These are phyloP conservation scores for Varanus komodoensis DNA, from an alignment of 2,113 vertebrate genomes.

Conservation along the genomic window DNA sequence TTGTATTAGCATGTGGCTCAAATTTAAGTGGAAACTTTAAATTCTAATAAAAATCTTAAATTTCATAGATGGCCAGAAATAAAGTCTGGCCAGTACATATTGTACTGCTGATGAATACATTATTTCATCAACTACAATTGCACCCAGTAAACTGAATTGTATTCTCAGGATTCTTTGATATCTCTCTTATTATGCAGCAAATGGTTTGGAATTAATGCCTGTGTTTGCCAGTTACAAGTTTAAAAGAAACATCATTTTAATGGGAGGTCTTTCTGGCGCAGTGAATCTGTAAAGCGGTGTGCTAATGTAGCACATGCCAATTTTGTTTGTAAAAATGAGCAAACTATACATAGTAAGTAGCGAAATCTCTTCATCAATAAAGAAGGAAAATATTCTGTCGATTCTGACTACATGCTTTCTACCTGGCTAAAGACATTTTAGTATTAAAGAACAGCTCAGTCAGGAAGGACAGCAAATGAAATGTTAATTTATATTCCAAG, in stretches of 20 bases:
- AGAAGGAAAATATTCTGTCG: conserved; percentile 69
- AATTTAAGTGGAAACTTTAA: conserved; percentile 13
- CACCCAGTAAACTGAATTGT: conserved; percentile 76
- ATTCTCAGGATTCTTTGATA: conserved; percentile 71
- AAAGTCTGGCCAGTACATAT: conserved; percentile 21
- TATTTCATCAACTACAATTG: conserved; percentile 78
- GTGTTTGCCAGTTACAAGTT: conserved; percentile 57
- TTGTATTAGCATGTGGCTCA: conserved; percentile 27
- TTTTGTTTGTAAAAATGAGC: conserved; percentile 47
- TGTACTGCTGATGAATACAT: conserved; percentile 72
- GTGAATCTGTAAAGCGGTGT: conserved; percentile 61
- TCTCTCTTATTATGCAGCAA: conserved; percentile 62
- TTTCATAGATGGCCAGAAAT: neutral
- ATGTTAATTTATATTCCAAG: conserved; percentile 75
- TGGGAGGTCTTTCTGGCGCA: conserved; percentile 66
- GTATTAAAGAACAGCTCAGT: conserved; percentile 69
- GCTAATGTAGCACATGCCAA: conserved; percentile 48
- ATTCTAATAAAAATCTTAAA: conserved; percentile 22
- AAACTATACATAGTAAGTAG: conserved; percentile 58
- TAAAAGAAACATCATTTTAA: conserved; percentile 70
- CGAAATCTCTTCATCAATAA: conserved; percentile 73
- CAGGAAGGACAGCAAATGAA: conserved; percentile 66
- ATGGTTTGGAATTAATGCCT: conserved; percentile 70
- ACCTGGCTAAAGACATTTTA: conserved; percentile 60
- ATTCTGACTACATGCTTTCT: conserved; percentile 70